Evolutionary conservation across 2,888 invertebrate genomes (phyloP).

Genomic region (Rhingia rostrata): DNA sequence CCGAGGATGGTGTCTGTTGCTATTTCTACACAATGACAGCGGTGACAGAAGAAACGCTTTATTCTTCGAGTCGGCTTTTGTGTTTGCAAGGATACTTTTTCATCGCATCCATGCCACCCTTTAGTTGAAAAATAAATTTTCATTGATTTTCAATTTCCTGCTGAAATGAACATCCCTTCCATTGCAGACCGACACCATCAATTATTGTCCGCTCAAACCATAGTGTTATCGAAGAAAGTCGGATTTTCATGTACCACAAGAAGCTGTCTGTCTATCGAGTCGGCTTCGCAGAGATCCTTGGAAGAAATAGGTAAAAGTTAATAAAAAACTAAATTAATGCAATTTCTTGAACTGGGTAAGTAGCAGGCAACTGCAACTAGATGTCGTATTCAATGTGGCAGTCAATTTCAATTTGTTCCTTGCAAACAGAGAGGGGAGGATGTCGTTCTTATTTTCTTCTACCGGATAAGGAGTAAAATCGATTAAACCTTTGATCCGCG

Average conservation of each 20-base stretch:
- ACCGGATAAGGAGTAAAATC: no score
- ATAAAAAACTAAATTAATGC: no score
- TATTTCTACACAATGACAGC: conserved; percentile 3
- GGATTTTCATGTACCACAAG: neutral
- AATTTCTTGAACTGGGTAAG: no score
- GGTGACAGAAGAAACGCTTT: neutral
- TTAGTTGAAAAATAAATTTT: neutral
- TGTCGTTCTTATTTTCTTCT: no score
- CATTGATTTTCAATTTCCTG: conserved; percentile 29
- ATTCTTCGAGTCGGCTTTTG: conserved; percentile 7
- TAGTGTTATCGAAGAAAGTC: neutral
- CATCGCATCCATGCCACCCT: neutral
- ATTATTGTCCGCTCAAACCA: neutral
- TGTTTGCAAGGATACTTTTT: neutral
- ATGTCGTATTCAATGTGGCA: no score
- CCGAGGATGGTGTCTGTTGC: neutral
- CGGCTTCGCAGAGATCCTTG: neutral
- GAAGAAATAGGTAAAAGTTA: no score
- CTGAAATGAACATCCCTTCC: no score
- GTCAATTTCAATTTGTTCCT: no score
- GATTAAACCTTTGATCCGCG: no score
- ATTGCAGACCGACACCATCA: neutral
- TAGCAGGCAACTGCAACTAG: no score
- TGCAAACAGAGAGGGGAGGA: no score
- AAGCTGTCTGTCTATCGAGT: neutral